These are phyloP conservation scores for Nephrotoma appendiculata DNA, from an alignment of 2,888 invertebrate genomes.

Conservation along the genomic window DNA sequence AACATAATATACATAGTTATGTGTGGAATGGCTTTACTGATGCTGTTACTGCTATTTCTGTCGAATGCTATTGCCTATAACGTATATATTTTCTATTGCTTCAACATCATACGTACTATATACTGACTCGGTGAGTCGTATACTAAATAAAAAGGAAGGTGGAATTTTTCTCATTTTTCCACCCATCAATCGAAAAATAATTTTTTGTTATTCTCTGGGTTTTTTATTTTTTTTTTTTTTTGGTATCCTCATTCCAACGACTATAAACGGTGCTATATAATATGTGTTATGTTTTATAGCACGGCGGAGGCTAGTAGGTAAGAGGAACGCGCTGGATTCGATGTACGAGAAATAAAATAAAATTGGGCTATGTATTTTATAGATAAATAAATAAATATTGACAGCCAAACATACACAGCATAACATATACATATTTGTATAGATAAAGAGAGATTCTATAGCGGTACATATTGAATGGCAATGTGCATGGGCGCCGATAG, in stretches of 20 bases:
- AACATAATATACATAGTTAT: not conserved
- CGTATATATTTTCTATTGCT: not conserved
- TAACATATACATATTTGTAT: not conserved
- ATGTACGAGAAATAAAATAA: not conserved
- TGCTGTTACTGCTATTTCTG: conserved; percentile 1
- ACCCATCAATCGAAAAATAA: not conserved
- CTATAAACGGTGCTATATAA: not conserved
- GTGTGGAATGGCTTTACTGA: conserved; percentile 2
- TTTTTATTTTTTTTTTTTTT: not conserved
- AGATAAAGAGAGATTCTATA: not conserved
- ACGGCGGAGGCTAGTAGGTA: not conserved
- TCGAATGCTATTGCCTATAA: conserved; percentile 1
- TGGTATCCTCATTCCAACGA: not conserved
- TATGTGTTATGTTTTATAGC: not conserved
- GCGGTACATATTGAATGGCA: not conserved
- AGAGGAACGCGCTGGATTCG: not conserved
- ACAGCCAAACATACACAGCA: not conserved
- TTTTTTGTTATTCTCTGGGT: not conserved
- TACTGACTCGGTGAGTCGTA: not conserved
- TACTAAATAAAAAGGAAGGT: not conserved
- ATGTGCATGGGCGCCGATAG: not conserved
- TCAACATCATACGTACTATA: not conserved
- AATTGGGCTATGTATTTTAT: conserved; percentile 4
- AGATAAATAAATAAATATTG: conserved; percentile 2
- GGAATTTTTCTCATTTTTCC: not conserved